Evolutionary conservation across 2,888 invertebrate species (phyloP).

Genomic region (Iphiclides podalirius): DNA sequence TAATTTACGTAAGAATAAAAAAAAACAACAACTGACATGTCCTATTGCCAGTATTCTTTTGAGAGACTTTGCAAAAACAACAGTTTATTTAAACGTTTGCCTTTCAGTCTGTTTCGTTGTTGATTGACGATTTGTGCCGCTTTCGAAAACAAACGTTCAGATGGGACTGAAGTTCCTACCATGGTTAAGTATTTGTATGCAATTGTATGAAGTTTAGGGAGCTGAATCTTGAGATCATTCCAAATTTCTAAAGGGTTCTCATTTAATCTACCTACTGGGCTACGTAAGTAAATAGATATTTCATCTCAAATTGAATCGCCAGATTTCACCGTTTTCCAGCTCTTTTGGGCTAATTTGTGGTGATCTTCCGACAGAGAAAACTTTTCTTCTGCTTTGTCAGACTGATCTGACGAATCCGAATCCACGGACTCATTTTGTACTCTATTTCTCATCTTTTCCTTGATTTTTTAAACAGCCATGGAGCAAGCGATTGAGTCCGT

Average conservation of each 20-base stretch:
- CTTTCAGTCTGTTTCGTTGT: constrained; percentile 28
- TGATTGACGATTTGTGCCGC: constrained; percentile 23
- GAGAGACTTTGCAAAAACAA: constrained; percentile 13
- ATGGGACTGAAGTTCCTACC: constrained; percentile 29
- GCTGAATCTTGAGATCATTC: constrained; percentile 24
- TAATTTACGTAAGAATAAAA: neutral
- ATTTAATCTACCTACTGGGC: constrained; percentile 31
- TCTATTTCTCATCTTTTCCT: constrained; percentile 1
- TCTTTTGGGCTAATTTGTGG: constrained; percentile 28
- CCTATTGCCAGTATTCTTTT: constrained; percentile 17
- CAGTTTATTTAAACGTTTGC: constrained; percentile 25
- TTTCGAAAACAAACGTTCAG: constrained; percentile 26
- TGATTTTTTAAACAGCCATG: neutral
- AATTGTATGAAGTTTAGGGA: constrained; percentile 29
- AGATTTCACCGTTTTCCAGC: constrained; percentile 28
- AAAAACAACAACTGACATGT: neutral
- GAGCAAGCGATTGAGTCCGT: constrained; percentile 1
- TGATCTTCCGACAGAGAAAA: constrained; percentile 32
- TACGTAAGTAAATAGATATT: constrained; percentile 29
- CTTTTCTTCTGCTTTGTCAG: constrained; percentile 13
- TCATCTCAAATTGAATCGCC: neutral
- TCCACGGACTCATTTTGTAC: neutral
- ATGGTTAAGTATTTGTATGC: constrained; percentile 30
- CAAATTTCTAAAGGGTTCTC: constrained; percentile 32
- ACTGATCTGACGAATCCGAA: neutral